Evolutionary conservation across 2,113 vertebrate species (phyloP).

Genomic region (Laticauda colubrina): DNA sequence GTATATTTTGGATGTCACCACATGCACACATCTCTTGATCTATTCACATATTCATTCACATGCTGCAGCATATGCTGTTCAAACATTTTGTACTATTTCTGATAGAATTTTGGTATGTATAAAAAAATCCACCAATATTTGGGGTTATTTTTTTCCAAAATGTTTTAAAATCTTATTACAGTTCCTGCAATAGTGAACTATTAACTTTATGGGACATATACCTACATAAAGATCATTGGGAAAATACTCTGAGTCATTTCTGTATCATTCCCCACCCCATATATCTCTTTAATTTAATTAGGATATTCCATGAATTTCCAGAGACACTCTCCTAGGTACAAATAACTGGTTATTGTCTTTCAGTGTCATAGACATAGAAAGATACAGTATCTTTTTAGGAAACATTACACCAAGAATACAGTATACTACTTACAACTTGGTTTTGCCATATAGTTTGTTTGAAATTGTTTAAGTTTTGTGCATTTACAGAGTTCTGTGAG

Average conservation of each 20-base stretch:
- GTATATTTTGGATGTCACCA: not conserved
- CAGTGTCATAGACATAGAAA: not conserved
- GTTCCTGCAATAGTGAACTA: slow-evolving; percentile 33
- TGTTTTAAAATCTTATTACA: slow-evolving; percentile 46
- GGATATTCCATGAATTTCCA: slow-evolving; percentile 51
- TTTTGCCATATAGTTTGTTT: not conserved
- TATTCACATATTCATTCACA: not conserved
- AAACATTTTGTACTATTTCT: not conserved
- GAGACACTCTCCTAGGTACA: slow-evolving; percentile 51
- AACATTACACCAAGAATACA: not conserved
- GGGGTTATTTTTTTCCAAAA: slow-evolving; percentile 5
- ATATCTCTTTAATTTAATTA: slow-evolving; percentile 46
- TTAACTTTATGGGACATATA: slow-evolving; percentile 47
- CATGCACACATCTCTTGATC: not conserved
- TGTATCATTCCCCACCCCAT: slow-evolving; percentile 52
- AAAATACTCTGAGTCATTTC: slow-evolving; percentile 49
- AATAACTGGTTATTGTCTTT: not conserved
- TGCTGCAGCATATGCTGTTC: not conserved
- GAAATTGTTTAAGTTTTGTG: not conserved
- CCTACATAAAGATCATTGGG: slow-evolving; percentile 37
- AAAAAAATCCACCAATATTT: slow-evolving; percentile 45
- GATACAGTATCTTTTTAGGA: not conserved
- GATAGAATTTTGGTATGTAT: slow-evolving; percentile 40
- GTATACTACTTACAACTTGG: not conserved
- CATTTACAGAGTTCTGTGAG: not conserved